A percentile compares a stretch with the other conserved stretches of the same genome.
Evolutionary conservation across 2,888 invertebrate genomes (phyloP).

Genomic region (Tenthredo scrophulariae): DNA sequence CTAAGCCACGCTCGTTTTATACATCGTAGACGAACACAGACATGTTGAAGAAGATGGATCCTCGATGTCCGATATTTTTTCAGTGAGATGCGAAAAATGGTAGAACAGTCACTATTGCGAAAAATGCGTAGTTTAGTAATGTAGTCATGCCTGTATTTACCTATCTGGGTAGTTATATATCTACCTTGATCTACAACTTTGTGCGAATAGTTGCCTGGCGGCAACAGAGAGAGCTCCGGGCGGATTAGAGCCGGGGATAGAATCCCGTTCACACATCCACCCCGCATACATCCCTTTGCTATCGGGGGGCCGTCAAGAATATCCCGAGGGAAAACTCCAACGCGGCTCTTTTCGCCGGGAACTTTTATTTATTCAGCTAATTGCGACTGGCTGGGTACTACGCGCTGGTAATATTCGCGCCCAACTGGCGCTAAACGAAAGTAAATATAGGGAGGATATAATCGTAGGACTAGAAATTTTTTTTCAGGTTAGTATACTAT

Average conservation of each 20-base stretch:
- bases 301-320: slow-evolving; percentile 49
- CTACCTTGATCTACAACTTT: slow-evolving; percentile 35
- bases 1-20: background rate
- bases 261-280: slow-evolving; percentile 48
- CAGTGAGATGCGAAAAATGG: background rate
- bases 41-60: background rate
- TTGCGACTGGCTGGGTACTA: slow-evolving; percentile 61
- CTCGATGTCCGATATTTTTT: background rate
- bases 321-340: slow-evolving; percentile 55
- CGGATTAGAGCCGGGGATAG: slow-evolving; percentile 49
- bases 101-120: background rate
- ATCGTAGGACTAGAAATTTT: background rate
- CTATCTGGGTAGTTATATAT: background rate
- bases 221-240: slow-evolving; percentile 21
- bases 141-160: background rate
- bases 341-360: slow-evolving; percentile 58
- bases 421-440: slow-evolving; percentile 11
- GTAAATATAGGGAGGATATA: slow-evolving; percentile 1
- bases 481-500: background rate
- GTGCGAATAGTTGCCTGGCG: slow-evolving; percentile 29
- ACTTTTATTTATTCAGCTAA: slow-evolving; percentile 72
- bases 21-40: background rate
- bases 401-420: slow-evolving; percentile 24
- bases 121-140: background rate
- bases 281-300: slow-evolving; percentile 28